Evolutionary conservation across 2,797 vertebrate genomes (phyloP), one percentile per base, ranked within the genome.

Genomic region (Sebastes paucispinis): DNA sequence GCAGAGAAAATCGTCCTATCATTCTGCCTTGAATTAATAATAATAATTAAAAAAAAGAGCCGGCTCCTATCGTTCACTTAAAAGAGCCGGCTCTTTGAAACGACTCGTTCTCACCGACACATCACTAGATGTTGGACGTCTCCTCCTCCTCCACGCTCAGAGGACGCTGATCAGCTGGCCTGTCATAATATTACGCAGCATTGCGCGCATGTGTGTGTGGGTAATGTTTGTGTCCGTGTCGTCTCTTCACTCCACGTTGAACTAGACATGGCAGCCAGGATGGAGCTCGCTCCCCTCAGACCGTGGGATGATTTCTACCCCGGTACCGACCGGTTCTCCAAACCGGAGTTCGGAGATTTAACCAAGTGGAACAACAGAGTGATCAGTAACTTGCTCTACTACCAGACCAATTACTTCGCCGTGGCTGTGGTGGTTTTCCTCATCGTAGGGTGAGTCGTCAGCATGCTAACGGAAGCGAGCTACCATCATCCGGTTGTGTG

Each of bases 321-420:
- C 0, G 97, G 97, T 2, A 71, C 90, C 1, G 97, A 98, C 16
- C 96, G 97, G 3, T 99, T 98, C 31, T 89, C 94, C 12, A 95
- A 96, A 76, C 98, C 98, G 0, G 98, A 99, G 63, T 91, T 97
- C 63, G 89, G 94, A 32, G 97, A 99, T 89, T 92, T 98, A 65
- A 91, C 95, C 1, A 98, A 96, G 89, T 99, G 98, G 98, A 99
- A 99, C 95, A 98, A 97, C 93, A 91, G 97, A 34, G 97, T 99
- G 27, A 97, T 99, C 91, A 98, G 95, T 91, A 99, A 99, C 85
- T 87, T 99, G 81, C 93, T 99, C 57, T 99, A 98, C 86, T 99
- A 98, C 91, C 98, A 99, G 95, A 99, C 97, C 43, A 99, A 99
- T 90, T 99, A 99, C 79, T 95, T 99, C 79, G 95, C 94, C 31